Base-by-base conservation (phyloP, 2,797 vertebrate genomes). In the Thalassophryne amazonica region DNA sequence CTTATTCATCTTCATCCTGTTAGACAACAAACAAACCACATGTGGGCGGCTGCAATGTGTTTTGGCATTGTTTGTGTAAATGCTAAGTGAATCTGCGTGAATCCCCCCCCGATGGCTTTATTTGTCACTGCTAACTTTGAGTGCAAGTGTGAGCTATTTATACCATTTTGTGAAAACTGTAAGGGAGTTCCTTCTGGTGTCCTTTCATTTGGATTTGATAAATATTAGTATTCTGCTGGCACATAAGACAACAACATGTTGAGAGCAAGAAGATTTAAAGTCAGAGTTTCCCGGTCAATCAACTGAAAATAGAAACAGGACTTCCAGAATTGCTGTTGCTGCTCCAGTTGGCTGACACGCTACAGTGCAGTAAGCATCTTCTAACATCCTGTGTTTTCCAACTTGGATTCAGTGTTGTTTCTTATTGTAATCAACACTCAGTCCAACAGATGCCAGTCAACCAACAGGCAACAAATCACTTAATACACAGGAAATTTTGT, bases 211-310 rank as follows among this genome's bases (percentile, higher is more conserved):
- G 27, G 38, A 49, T 48, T 28, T 49, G 37, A 72, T 63, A 84
- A 77, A 86, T 73, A 86, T 77, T 78, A 76, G 64, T 73, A 25
- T 60, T 60, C 13, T 37, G 41, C 39, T 58, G 51, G 56, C 51
- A 54, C 37, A 35, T 34, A 57, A 29, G 54, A 63, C 37, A 43
- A 62, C 66, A 83, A 79, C 65, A 63, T 42, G 33, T 25, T 48
- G 69, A 71, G 60, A 57, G 60, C 71, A 79, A 78, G 84, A 76
- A 61, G 66, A 71, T 67, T 81, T 17, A 18, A 66, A 40, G 76
- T 83, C 81, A 82, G 49, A 62, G 35, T 41, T 32, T 23, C 46
- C 70, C 30, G 48, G 30, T 43, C 15, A 24, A 20, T 33, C 61
- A 43, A 60, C 46, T 60, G 45, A 64, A 48, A 32, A 35, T 38